phyloP scores from a whole-genome alignment of 1,140 invertebrate species.

The Phenacoccus solenopsis region DNA sequence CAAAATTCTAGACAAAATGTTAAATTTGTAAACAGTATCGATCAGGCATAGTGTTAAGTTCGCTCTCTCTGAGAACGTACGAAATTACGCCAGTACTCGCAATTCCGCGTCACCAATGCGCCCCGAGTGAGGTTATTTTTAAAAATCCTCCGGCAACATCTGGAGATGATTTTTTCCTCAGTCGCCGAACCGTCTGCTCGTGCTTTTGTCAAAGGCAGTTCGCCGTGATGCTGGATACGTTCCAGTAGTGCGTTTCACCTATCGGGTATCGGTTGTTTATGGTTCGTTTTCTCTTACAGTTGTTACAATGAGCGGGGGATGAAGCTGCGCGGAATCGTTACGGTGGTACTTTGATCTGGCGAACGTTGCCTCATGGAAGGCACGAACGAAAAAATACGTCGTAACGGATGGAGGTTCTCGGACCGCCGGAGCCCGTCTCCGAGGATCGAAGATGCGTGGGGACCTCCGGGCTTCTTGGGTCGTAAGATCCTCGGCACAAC shows the following conservation, averaged over 20 bases:
- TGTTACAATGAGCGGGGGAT: constrained; percentile 7
- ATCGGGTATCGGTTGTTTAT: neutral
- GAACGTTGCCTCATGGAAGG: constrained; percentile 7
- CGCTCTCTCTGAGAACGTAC: neutral
- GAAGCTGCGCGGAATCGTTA: constrained; percentile 6
- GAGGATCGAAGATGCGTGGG: neutral
- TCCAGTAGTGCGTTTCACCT: neutral
- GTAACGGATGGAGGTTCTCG: neutral
- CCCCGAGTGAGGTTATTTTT: neutral
- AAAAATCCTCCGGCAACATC: neutral
- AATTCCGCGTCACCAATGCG: neutral
- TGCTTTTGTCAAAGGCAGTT: no score
- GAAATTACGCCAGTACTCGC: no score
- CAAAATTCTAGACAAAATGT: constrained; percentile 4
- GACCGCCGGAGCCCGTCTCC: neutral
- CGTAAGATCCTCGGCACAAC: neutral
- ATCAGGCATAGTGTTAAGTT: neutral
- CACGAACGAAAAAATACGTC: neutral
- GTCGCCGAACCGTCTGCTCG: neutral
- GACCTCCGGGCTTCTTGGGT: neutral
- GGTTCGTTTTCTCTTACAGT: neutral
- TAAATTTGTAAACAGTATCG: neutral
- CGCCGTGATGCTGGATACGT: neutral
- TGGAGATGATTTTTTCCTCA: neutral
- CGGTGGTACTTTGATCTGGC: constrained; percentile 4